Conservation (phyloP, 2,888 invertebrate species). For the Trichacis sp. region DNA sequence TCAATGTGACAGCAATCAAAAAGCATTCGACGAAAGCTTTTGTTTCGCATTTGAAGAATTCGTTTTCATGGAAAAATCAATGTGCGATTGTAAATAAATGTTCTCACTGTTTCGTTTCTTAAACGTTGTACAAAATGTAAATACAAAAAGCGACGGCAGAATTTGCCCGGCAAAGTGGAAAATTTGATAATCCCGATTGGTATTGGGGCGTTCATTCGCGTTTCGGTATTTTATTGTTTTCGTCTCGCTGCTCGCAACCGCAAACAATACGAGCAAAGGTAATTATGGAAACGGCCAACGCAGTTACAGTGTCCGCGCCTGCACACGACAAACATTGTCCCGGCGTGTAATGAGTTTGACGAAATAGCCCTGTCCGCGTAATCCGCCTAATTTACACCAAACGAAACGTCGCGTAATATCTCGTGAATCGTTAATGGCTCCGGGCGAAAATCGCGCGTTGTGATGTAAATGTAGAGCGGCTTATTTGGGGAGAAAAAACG, state of each 20-base stretch:
- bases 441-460: conserved; percentile 17
- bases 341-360: conserved; percentile 61
- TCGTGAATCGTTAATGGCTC: conserved; percentile 20
- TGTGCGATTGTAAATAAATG: background rate
- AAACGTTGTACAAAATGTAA: conserved; percentile 6
- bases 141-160: conserved; percentile 1
- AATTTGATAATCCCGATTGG: background rate
- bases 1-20: conserved; percentile 67
- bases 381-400: conserved; percentile 50
- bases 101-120: background rate
- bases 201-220: background rate
- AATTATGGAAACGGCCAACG: conserved; percentile 60
- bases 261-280: conserved; percentile 55
- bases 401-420: conserved; percentile 16
- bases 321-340: conserved; percentile 55
- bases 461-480: no score
- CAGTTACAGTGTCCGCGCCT: conserved; percentile 52
- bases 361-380: conserved; percentile 58
- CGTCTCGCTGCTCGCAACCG: conserved; percentile 47
- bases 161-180: background rate
- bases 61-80: no score
- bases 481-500: no score
- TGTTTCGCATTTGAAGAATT: background rate
- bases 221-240: conserved; percentile 54
- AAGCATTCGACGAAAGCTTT: conserved; percentile 44